Base-by-base conservation (phyloP, 1,140 invertebrate species). In the Macrostomum lignano region DNA sequence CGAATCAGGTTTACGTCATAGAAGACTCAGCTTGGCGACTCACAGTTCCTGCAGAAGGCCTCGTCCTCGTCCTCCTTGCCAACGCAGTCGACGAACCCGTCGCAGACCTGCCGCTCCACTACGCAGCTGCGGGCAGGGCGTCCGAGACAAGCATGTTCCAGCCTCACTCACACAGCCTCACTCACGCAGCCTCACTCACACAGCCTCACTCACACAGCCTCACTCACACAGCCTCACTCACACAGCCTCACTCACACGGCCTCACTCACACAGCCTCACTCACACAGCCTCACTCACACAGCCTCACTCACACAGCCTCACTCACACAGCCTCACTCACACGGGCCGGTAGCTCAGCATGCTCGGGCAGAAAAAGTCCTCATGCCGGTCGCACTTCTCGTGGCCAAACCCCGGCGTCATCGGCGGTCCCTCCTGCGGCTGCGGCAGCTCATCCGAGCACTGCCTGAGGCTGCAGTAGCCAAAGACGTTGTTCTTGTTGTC, bases 391-490 rank as follows among this genome's bases (percentile, higher is more conserved):
- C n/a, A n/a, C n/a, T n/a, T n/a, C n/a, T n/a, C n/a, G n/a, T n/a
- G n/a, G n/a, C n/a, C n/a, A n/a, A n/a, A n/a, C n/a, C n/a, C n/a
- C n/a, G n/a, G n/a, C n/a, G n/a, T n/a, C n/a, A n/a, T n/a, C n/a
- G n/a, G n/a, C n/a, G n/a, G n/a, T n/a, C n/a, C n/a, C n/a, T n/a
- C n/a, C n/a, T n/a, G n/a, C n/a, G n/a, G n/a, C n/a, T n/a, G n/a
- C n/a, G n/a, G n/a, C n/a, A n/a, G n/a, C n/a, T n/a, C n/a, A n/a
- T n/a, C n/a, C n/a, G n/a, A n/a, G 31, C 45, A 48, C 14, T 34
- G n/a, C 2, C 33, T 30, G 3, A 48, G 19, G 21, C 34, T 38
- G 40, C 46, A 48, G 30, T 41, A 48, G 3, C 41, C 45, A 43
- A 44, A 46, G 17, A 38, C 38, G 22, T 35, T 31, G 9, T 36